A percentile compares a stretch with the other conserved stretches of the same genome.
Conservation (phyloP, 2,797 vertebrate genomes). For the Ceryle rudis region DNA sequence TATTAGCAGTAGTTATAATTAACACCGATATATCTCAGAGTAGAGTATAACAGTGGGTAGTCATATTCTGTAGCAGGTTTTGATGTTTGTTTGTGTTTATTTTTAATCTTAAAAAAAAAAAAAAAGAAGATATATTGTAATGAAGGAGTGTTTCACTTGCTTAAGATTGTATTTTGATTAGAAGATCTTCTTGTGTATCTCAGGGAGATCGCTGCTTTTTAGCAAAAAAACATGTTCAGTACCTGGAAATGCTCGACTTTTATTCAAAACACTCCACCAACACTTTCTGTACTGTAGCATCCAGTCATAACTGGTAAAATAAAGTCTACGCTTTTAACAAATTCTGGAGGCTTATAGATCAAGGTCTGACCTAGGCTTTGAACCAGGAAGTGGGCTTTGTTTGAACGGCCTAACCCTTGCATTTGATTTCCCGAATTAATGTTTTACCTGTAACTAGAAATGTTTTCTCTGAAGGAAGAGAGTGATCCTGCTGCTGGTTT, state of each 20-base stretch:
- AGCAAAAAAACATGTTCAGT: not conserved
- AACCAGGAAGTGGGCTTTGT: conserved; percentile 24
- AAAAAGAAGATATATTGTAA: not conserved
- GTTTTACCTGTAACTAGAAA: conserved; percentile 34
- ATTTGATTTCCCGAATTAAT: conserved; percentile 60
- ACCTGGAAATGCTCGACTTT: not conserved
- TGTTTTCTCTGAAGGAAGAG: not conserved
- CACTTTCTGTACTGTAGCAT: not conserved
- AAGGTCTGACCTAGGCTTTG: conserved; percentile 34
- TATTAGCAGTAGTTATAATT: not conserved
- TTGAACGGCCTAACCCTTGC: conserved; percentile 1
- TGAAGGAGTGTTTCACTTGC: not conserved
- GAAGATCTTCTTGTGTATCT: not conserved
- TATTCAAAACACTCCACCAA: not conserved
- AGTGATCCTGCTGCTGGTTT: not conserved
- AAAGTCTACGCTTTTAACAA: not conserved
- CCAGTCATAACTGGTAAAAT: not conserved
- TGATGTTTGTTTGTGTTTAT: not conserved
- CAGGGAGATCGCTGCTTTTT: not conserved
- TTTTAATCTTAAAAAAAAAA: not conserved
- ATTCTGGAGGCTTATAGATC: not conserved
- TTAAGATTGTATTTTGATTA: not conserved
- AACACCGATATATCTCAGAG: not conserved
- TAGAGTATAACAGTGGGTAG: not conserved
- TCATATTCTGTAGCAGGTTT: not conserved